Conservation (phyloP, 2,113 vertebrate genomes). For the Colistium nudipinnis region DNA sequence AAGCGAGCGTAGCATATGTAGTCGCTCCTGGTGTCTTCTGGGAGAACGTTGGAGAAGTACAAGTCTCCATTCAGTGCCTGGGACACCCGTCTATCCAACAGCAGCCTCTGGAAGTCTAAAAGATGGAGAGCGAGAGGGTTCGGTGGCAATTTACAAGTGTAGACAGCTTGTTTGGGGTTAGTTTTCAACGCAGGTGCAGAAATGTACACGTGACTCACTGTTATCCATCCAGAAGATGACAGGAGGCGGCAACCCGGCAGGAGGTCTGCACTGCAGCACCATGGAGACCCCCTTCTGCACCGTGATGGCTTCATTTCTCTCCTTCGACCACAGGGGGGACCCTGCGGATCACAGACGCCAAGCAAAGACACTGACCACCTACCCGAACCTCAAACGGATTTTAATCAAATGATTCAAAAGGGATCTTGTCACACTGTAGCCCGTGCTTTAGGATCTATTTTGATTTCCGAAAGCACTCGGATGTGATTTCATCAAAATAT, state of each 20-base stretch:
- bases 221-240: constrained; percentile 99
- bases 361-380: too few relatives aligned
- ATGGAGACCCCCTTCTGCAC: constrained; percentile 87
- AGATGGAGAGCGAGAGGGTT: background rate
- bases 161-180: background rate
- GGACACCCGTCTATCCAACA: constrained; percentile 90
- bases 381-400: too few relatives aligned
- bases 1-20: constrained; percentile 99
- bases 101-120: constrained; percentile 91
- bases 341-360: constrained; percentile 79
- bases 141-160: background rate
- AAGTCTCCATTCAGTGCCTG: constrained; percentile 96
- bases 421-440: background rate
- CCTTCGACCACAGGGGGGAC: constrained; percentile 97
- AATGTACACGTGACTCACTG: constrained; percentile 83
- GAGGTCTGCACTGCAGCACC: constrained; percentile 91
- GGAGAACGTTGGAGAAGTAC: constrained; percentile 95
- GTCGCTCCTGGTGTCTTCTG: constrained; percentile 90
- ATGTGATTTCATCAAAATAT: background rate
- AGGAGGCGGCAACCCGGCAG: constrained; percentile 91
- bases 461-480: background rate
- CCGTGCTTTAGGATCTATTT: background rate
- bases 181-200: background rate
- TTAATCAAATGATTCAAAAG: background rate
- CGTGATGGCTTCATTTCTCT: constrained; percentile 88